These are phyloP conservation scores for Epistrophe grossulariae DNA, from an alignment of 2,888 invertebrate genomes.

Conservation along the genomic window DNA sequence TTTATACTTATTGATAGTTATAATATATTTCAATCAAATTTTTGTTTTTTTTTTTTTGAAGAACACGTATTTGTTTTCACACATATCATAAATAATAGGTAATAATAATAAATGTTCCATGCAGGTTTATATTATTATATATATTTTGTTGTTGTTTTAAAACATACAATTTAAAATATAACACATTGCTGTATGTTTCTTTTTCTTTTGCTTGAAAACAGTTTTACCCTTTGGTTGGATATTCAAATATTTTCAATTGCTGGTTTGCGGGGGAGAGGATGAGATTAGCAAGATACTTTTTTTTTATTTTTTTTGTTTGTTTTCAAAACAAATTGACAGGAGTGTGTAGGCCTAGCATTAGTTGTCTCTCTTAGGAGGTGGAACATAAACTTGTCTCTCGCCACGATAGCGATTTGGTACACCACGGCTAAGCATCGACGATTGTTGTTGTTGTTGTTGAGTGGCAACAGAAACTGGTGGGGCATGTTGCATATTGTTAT, in stretches of 20 bases:
- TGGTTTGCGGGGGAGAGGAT: constrained; percentile 18
- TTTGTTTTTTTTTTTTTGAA: constrained; percentile 46
- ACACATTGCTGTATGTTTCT: constrained; percentile 17
- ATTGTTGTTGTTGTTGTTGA: constrained; percentile 50
- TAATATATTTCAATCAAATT: constrained; percentile 54
- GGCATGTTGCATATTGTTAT: constrained; percentile 76
- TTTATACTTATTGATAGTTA: constrained; percentile 61
- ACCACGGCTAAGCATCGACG: constrained; percentile 73
- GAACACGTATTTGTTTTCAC: constrained; percentile 59
- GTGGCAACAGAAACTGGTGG: constrained; percentile 63
- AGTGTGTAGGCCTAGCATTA: constrained; percentile 62
- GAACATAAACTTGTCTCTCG: constrained; percentile 84
- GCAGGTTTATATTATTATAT: constrained; percentile 22
- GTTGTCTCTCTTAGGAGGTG: constrained; percentile 83
- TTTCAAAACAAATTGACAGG: constrained; percentile 54
- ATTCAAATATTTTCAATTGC: constrained; percentile 3
- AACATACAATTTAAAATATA: constrained; percentile 39
- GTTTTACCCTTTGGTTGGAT: constrained; percentile 9
- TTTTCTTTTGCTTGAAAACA: constrained; percentile 31
- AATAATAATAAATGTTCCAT: constrained; percentile 44
- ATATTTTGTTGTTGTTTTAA: constrained; percentile 27
- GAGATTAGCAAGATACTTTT: constrained; percentile 29
- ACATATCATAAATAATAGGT: constrained; percentile 49
- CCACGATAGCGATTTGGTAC: constrained; percentile 80
- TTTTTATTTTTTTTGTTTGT: constrained; percentile 12